These are phyloP conservation scores for Phalacrocorax brasilianus DNA, from an alignment of 2,113 vertebrate genomes.

Conservation along the genomic window DNA sequence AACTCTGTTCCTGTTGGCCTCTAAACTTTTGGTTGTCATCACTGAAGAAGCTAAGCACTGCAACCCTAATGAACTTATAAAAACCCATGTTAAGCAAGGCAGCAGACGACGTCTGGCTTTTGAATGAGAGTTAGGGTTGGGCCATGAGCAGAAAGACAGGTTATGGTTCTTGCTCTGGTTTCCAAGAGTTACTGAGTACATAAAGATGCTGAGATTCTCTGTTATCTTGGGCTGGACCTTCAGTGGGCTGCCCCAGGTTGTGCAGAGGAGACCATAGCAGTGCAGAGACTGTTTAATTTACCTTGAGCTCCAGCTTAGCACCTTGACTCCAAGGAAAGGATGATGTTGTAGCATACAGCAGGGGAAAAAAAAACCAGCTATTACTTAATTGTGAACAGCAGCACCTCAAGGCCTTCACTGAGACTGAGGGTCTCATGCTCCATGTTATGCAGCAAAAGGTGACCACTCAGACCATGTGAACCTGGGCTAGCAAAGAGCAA, in stretches of 20 bases:
- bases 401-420: rapidly evolving
- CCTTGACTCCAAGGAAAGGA: not conserved
- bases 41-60: not conserved
- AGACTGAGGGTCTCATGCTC: not conserved
- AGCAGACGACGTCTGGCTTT: not conserved
- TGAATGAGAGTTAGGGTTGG: not conserved
- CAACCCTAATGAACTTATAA: not conserved
- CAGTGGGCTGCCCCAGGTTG: rapidly evolving
- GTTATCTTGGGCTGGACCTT: not conserved
- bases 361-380: not conserved
- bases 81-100: not conserved
- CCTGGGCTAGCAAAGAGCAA: rapidly evolving
- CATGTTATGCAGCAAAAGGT: not conserved
- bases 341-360: not conserved
- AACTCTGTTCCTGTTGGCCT: not conserved
- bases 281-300: not conserved
- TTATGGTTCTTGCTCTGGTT: not conserved
- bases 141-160: not conserved
- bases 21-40: not conserved
- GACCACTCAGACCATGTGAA: not conserved
- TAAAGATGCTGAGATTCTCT: not conserved
- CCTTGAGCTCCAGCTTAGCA: not conserved
- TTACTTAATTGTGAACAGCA: not conserved
- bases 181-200: not conserved
- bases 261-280: rapidly evolving